Conservation (phyloP, 1,140 invertebrate genomes). For the Papilio xuthus region DNA sequence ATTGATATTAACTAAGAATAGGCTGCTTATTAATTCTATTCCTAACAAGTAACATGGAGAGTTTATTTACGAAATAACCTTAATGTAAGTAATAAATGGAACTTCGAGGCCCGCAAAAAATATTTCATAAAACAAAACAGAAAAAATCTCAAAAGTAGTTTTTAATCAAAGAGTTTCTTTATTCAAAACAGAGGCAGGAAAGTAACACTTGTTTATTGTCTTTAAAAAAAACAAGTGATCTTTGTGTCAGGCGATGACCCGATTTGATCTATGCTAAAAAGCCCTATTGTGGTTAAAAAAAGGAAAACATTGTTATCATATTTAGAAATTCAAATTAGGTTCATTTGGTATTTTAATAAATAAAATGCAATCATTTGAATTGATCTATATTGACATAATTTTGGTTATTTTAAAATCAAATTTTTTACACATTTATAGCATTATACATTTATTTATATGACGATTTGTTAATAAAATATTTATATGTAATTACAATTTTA, state of each 20-base stretch:
- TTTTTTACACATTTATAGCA: too few species aligned
- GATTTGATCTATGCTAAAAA: constrained; percentile 34
- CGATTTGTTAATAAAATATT: too few species aligned
- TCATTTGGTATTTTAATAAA: neutral
- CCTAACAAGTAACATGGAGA: too few species aligned
- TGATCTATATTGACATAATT: neutral
- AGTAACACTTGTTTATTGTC: constrained; percentile 40
- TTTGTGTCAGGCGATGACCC: constrained; percentile 32
- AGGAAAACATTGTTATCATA: constrained; percentile 21
- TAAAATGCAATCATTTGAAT: neutral
- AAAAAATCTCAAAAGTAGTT: too few species aligned
- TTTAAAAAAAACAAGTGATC: constrained; percentile 37
- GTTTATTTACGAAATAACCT: too few species aligned
- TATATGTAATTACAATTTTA: too few species aligned
- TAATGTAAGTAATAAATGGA: too few species aligned
- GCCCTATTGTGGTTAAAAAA: constrained; percentile 11
- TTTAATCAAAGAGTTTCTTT: neutral
- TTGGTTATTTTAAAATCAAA: neutral
- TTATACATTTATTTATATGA: too few species aligned
- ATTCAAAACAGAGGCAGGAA: constrained; percentile 44
- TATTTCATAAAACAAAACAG: too few species aligned
- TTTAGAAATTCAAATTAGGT: constrained; percentile 24
- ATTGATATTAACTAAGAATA: too few species aligned
- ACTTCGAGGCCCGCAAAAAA: too few species aligned
- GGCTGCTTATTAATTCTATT: too few species aligned